Evolutionary conservation across 1,140 invertebrate species (phyloP).

Genomic region (Procambarus virginalis): DNA sequence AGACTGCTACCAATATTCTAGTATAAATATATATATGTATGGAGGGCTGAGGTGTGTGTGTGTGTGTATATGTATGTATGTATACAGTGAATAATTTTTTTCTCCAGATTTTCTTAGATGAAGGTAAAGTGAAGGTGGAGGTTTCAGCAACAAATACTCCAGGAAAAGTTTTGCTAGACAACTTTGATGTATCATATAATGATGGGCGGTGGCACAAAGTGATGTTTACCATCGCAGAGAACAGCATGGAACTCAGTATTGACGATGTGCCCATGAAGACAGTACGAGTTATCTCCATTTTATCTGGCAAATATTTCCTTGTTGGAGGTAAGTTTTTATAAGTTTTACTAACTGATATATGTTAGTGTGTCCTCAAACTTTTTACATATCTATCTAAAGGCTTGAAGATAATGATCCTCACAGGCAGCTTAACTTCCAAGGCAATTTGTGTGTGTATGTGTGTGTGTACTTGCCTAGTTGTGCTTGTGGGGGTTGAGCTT

Average conservation of each 20-base stretch:
- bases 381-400: too few relatives aligned
- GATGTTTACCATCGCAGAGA: conserved; percentile 82
- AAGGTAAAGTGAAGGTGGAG: conserved; percentile 88
- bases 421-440: too few relatives aligned
- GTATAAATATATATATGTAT: too few relatives aligned
- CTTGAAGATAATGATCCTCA: too few relatives aligned
- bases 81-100: not conserved
- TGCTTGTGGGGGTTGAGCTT: too few relatives aligned
- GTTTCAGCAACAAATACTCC: conserved; percentile 81
- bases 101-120: conserved; percentile 83
- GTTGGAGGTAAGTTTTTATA: conserved; percentile 70
- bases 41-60: too few relatives aligned
- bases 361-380: too few relatives aligned
- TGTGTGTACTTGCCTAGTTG: too few relatives aligned
- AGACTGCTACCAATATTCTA: too few relatives aligned
- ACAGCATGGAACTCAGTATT: conserved; percentile 83
- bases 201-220: conserved; percentile 92
- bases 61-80: not conserved
- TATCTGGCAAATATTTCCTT: conserved; percentile 83
- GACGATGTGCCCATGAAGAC: conserved; percentile 89
- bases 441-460: too few relatives aligned
- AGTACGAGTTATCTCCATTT: conserved; percentile 82
- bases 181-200: conserved; percentile 88
- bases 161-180: conserved; percentile 82
- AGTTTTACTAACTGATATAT: too few relatives aligned